Percentiles rank a stretch among this genome's conserved stretches.
These are phyloP conservation scores for Thecocarcelia acutangulata DNA, from an alignment of 2,888 invertebrate genomes.

Conservation along the genomic window DNA sequence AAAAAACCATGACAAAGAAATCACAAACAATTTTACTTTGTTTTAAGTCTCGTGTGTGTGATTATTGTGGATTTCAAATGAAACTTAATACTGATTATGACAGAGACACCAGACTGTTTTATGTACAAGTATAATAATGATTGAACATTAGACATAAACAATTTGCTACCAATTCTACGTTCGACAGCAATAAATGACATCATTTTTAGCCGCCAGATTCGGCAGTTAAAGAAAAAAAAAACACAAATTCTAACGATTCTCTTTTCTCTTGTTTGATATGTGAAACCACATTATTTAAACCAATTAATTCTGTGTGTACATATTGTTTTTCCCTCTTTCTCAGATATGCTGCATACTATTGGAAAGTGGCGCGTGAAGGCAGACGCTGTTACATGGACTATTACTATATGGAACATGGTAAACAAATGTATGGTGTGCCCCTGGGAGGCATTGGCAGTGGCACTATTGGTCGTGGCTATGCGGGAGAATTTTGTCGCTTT, in stretches of 20 bases:
- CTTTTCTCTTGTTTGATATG: conserved; percentile 1
- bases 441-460: conserved; percentile 90
- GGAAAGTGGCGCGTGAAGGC: conserved; percentile 85
- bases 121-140: not conserved
- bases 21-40: conserved; percentile 12
- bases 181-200: conserved; percentile 49
- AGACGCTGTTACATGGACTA: conserved; percentile 91
- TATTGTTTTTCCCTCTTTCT: conserved; percentile 25
- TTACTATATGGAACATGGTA: conserved; percentile 86
- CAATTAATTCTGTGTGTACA: conserved; percentile 66
- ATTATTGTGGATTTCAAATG: conserved; percentile 11
- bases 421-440: conserved; percentile 94
- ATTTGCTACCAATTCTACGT: conserved; percentile 20
- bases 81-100: conserved; percentile 15
- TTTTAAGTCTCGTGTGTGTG: not conserved
- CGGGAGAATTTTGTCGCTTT: conserved; percentile 96
- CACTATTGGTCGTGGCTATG: conserved; percentile 92
- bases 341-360: conserved; percentile 88
- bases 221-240: conserved; percentile 1
- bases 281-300: conserved; percentile 68
- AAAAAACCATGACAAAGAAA: conserved; percentile 38
- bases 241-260: not conserved
- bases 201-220: conserved; percentile 23
- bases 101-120: conserved; percentile 1
- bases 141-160: conserved; percentile 31